Conservation (phyloP, 1,140 invertebrate species). For the Apis laboriosa region DNA sequence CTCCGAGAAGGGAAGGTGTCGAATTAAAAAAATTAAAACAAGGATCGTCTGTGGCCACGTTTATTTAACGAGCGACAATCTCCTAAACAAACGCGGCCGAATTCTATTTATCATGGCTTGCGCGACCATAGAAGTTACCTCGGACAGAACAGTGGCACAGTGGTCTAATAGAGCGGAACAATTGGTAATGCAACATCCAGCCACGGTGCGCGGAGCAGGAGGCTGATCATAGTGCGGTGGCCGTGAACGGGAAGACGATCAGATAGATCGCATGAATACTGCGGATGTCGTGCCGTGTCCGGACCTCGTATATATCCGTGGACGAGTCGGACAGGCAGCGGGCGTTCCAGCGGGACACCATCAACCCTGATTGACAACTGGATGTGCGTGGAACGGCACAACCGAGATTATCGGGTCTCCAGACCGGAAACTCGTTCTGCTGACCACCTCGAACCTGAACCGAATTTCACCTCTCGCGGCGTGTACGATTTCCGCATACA, state of each 20-base stretch:
- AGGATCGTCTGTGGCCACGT: no score
- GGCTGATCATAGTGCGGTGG: slow-evolving; percentile 40
- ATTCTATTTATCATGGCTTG: slow-evolving; percentile 30
- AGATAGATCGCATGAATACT: slow-evolving; percentile 68
- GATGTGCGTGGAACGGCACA: slow-evolving; percentile 61
- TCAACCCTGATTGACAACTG: slow-evolving; percentile 67
- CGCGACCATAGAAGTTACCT: slow-evolving; percentile 26
- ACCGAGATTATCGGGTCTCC: slow-evolving; percentile 66
- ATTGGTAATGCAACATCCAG: slow-evolving; percentile 52
- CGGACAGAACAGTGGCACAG: slow-evolving; percentile 11
- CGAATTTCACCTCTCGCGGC: slow-evolving; percentile 58
- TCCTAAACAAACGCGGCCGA: not conserved
- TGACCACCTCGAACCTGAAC: slow-evolving; percentile 64
- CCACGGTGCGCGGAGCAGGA: slow-evolving; percentile 12
- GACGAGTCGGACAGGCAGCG: slow-evolving; percentile 62
- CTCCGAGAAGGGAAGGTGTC: no score
- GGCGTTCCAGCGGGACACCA: slow-evolving; percentile 66
- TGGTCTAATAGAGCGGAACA: slow-evolving; percentile 46
- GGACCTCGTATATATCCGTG: slow-evolving; percentile 64
- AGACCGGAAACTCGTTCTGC: slow-evolving; percentile 67
- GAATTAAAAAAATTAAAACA: no score
- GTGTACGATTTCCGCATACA: slow-evolving; percentile 67
- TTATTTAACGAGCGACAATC: not conserved
- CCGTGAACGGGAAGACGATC: slow-evolving; percentile 65
- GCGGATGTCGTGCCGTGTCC: slow-evolving; percentile 66